Conservation (phyloP, 2,888 invertebrate genomes). For the Drosophila picticornis region DNA sequence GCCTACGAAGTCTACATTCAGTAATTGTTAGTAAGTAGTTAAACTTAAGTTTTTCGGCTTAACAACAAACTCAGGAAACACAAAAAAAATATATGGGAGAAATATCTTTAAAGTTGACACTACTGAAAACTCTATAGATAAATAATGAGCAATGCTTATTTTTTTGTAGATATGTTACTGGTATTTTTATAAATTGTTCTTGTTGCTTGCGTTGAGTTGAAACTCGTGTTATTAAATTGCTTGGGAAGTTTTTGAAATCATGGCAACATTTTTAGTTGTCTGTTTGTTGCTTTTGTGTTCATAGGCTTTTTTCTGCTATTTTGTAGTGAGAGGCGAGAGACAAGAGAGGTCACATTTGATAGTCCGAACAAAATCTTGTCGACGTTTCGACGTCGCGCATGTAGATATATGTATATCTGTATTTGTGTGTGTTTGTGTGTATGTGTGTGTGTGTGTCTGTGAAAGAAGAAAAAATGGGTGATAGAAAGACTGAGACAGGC, state of each 20-base stretch:
- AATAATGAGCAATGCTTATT: conserved; percentile 15
- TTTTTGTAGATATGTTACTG: conserved; percentile 16
- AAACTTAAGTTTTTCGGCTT: conserved; percentile 12
- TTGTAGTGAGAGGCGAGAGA: conserved; percentile 46
- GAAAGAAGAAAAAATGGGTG: conserved; percentile 62
- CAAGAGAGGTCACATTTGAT: conserved; percentile 78
- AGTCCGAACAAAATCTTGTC: conserved; percentile 75
- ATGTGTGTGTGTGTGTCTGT: conserved; percentile 26
- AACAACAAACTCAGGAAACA: conserved; percentile 17
- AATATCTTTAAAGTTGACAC: conserved; percentile 3
- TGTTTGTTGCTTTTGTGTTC: conserved; percentile 33
- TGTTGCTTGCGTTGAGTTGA: conserved; percentile 64
- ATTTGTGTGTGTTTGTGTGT: conserved; percentile 27
- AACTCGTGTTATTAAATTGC: conserved; percentile 76
- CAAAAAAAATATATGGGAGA: neutral
- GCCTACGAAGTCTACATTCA: conserved; percentile 26
- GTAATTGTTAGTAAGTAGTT: conserved; percentile 39
- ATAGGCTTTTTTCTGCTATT: conserved; percentile 48
- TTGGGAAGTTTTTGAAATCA: conserved; percentile 61
- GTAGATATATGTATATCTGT: conserved; percentile 21
- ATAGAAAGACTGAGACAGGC: conserved; percentile 52
- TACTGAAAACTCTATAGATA: neutral
- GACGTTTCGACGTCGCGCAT: conserved; percentile 49
- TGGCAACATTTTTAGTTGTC: conserved; percentile 54
- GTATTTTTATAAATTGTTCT: conserved; percentile 47